Percentiles rank a stretch among this genome's conserved stretches.
These are phyloP conservation scores for Megalurothrips usitatus DNA, from an alignment of 2,888 invertebrate genomes.

Conservation along the genomic window DNA sequence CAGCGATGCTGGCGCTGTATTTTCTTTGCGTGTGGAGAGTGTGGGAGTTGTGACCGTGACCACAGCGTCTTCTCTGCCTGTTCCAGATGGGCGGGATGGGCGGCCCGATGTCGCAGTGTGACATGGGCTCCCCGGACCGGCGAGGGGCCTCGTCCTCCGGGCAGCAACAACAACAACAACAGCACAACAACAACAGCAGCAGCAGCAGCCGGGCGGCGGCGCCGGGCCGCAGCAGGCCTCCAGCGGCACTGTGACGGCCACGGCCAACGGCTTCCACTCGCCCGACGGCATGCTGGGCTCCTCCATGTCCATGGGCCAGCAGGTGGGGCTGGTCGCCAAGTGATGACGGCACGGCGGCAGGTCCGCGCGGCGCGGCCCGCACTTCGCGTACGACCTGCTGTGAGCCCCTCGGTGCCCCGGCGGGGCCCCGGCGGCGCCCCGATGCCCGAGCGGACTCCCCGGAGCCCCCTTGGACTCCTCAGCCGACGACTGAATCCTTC, in stretches of 20 bases:
- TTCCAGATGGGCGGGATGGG: slow-evolving; percentile 9
- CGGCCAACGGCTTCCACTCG: background rate
- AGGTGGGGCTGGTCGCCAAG: background rate
- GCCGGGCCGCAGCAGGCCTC: background rate
- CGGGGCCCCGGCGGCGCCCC: background rate
- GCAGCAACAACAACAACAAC: background rate
- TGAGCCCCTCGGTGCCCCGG: background rate
- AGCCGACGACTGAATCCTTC: no score
- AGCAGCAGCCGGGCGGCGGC: background rate
- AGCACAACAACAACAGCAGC: background rate
- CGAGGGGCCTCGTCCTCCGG: background rate
- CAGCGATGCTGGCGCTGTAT: no score
- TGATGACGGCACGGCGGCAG: slow-evolving; percentile 8
- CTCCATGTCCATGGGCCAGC: background rate
- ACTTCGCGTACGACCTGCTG: slow-evolving; percentile 7
- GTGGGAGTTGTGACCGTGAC: background rate
- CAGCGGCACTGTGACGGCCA: background rate
- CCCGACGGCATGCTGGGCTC: background rate
- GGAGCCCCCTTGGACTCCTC: no score
- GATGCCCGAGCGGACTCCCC: background rate
- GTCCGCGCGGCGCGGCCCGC: background rate
- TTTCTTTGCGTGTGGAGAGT: no score
- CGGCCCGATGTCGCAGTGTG: background rate
- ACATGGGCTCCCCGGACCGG: background rate
- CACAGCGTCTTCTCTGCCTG: background rate